Evolutionary conservation across 92 coral and sea anemone species (phyloP).

Genomic region (Zoanthus sociatus): DNA sequence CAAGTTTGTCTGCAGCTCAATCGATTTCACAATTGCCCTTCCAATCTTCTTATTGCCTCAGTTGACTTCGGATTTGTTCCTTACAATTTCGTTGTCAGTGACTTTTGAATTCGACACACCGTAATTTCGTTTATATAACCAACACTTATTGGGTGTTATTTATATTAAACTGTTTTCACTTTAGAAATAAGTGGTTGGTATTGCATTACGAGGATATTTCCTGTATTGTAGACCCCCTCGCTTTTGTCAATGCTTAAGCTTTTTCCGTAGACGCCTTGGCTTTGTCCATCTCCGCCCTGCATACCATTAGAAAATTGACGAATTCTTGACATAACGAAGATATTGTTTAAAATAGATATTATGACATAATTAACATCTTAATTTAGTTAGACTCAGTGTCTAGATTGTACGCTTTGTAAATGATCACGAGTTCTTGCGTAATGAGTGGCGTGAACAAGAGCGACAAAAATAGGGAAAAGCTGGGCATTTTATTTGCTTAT

Average conservation of each 20-base stretch:
- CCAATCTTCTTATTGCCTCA: background rate
- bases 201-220: conserved; percentile 30
- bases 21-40: background rate
- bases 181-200: conserved; percentile 12
- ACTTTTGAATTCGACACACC: conserved; percentile 1
- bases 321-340: conserved; percentile 1
- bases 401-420: background rate
- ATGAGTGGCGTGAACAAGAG: background rate
- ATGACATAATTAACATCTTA: background rate
- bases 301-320: conserved; percentile 13
- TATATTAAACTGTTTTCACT: conserved; percentile 2
- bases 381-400: background rate
- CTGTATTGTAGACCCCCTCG: conserved; percentile 18
- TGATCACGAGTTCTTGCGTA: background rate
- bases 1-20: background rate
- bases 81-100: background rate
- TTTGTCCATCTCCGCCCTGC: background rate
- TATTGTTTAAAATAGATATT: conserved; percentile 5
- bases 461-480: background rate
- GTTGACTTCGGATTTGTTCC: background rate
- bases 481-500: background rate
- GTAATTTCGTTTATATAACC: conserved; percentile 16
- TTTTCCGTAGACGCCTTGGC: conserved; percentile 26
- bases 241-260: conserved; percentile 7
- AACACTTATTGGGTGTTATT: conserved; percentile 16